These are phyloP conservation scores for Perca schrenkii DNA, from an alignment of 2,113 vertebrate species.

Conservation along the genomic window DNA sequence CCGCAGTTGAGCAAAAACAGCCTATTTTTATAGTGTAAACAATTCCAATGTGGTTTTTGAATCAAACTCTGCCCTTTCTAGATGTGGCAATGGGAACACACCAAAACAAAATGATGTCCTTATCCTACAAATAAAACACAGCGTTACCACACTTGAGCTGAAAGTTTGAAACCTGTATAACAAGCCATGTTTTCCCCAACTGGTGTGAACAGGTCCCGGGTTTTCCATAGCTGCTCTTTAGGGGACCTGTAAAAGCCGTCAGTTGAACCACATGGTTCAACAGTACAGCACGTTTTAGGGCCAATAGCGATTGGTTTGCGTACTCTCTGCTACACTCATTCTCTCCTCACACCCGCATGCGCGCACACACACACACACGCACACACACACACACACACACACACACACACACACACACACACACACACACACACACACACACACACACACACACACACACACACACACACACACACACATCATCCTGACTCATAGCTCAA, in stretches of 20 bases:
- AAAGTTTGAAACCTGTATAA: constrained; percentile 31
- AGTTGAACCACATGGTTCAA: constrained; percentile 59
- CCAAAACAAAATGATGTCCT: constrained; percentile 21
- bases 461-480: constrained; percentile 34
- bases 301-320: constrained; percentile 63
- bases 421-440: constrained; percentile 36
- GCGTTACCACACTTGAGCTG: constrained; percentile 15
- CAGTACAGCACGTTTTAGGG: constrained; percentile 53
- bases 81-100: background rate
- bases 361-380: constrained; percentile 26
- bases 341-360: constrained; percentile 43
- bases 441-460: constrained; percentile 24
- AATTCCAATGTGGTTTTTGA: constrained; percentile 17
- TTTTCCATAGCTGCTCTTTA: constrained; percentile 56
- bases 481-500: constrained; percentile 65
- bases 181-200: background rate
- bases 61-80: background rate
- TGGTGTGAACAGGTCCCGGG: constrained; percentile 28
- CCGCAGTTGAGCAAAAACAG: constrained; percentile 15
- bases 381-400: constrained; percentile 33
- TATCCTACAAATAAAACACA: constrained; percentile 28
- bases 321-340: constrained; percentile 29
- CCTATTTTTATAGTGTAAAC: constrained; percentile 30
- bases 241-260: constrained; percentile 63
- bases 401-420: constrained; percentile 27